phyloP scores from a whole-genome alignment of 2,113 vertebrate species.

The Boulengerochromis microlepis region DNA sequence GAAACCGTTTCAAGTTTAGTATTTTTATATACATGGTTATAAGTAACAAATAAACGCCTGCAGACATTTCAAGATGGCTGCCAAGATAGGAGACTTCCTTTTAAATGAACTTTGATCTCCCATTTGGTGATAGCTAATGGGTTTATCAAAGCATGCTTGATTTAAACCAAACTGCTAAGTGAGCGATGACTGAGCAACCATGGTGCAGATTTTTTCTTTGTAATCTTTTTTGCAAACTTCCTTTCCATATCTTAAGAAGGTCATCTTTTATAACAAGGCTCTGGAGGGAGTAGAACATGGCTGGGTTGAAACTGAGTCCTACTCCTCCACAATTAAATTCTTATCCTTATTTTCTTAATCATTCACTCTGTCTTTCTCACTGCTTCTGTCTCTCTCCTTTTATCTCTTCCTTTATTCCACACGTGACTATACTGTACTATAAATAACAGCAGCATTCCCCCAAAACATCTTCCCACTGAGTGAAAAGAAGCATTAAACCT shows the following conservation, averaged over 20 bases:
- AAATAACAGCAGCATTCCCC: conserved; percentile 31
- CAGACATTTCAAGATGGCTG: not conserved
- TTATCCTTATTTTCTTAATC: not conserved
- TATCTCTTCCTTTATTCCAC: not conserved
- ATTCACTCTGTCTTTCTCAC: not conserved
- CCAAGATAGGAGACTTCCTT: not conserved
- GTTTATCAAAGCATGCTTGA: not conserved
- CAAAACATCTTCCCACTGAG: conserved; percentile 19
- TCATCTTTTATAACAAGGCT: not conserved
- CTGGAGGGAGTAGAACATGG: not conserved
- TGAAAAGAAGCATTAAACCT: conserved; percentile 7
- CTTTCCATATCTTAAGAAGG: not conserved
- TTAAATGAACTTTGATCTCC: not conserved
- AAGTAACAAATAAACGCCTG: not conserved
- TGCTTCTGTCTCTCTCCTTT: not conserved
- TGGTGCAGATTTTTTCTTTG: not conserved
- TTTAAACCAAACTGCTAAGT: not conserved
- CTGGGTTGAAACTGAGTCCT: not conserved
- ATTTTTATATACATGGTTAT: not conserved
- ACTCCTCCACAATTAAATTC: not conserved
- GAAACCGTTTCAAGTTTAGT: not conserved
- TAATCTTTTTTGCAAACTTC: not conserved
- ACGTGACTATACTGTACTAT: conserved; percentile 15
- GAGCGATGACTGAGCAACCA: not conserved
- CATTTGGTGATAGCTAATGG: not conserved